Evolutionary conservation across 92 coral and sea anemone genomes (phyloP).

Genomic region (Heteractis magnifica): DNA sequence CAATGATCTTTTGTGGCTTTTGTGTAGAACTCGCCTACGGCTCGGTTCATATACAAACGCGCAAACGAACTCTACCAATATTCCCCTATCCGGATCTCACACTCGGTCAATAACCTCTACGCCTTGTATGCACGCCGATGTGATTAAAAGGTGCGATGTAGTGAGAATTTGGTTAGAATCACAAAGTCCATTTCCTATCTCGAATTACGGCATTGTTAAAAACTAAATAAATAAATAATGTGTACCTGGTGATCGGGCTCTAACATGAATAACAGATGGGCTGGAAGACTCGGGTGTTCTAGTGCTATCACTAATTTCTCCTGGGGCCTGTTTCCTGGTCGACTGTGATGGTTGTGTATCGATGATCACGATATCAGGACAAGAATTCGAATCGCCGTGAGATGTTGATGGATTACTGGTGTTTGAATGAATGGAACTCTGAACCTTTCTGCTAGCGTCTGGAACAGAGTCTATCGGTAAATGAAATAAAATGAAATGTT

Average conservation of each 20-base stretch:
- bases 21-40: no score
- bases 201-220: no score
- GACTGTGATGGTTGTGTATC: conserved; percentile 13
- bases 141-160: no score
- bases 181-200: not conserved
- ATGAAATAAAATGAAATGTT: not conserved
- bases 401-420: not conserved
- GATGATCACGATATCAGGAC: conserved; percentile 31
- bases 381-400: conserved; percentile 1
- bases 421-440: not conserved
- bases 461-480: not conserved
- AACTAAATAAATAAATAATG: not conserved
- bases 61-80: no score
- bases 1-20: no score
- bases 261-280: conserved; percentile 9
- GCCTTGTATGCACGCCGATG: no score
- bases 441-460: not conserved
- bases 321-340: not conserved
- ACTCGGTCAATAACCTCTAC: no score
- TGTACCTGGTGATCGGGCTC: conserved; percentile 23
- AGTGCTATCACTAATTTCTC: not conserved
- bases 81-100: no score
- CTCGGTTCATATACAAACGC: no score
- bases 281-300: conserved; percentile 12
- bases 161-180: not conserved